Conservation (phyloP, 30 jellyfish, hydroid and myxozoan genomes). For the Hydractinia symbiolongicarpus region DNA sequence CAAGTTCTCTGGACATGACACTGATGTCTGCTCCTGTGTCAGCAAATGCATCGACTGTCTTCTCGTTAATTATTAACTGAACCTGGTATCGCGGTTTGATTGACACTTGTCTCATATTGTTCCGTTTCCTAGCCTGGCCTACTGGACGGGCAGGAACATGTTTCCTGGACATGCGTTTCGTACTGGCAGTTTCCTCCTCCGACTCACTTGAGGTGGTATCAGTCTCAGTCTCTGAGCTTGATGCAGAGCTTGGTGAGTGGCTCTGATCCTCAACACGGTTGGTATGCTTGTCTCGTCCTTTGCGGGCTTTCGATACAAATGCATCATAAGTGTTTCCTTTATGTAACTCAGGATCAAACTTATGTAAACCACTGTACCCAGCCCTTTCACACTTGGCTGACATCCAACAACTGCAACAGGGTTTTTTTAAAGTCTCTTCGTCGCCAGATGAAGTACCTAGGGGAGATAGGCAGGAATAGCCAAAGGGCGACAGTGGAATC, state of each 20-base stretch:
- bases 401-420: not conserved
- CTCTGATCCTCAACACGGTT: not conserved
- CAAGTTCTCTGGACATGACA: conserved; percentile 39
- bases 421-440: conserved; percentile 13
- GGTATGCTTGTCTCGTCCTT: not conserved
- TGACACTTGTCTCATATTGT: conserved; percentile 25
- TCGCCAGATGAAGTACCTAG: conserved; percentile 23
- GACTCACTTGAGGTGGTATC: too few species aligned
- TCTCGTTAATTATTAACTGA: conserved; percentile 21
- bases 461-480: not conserved
- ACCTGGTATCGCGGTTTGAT: conserved; percentile 35
- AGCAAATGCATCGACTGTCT: conserved; percentile 32
- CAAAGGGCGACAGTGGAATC: not conserved
- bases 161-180: not conserved
- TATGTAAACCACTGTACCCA: not conserved
- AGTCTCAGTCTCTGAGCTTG: too few species aligned
- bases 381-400: not conserved
- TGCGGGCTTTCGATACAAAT: conserved; percentile 3
- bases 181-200: too few species aligned
- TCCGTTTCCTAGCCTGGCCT: conserved; percentile 23
- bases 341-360: conserved; percentile 7
- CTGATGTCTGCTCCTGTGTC: conserved; percentile 64
- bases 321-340: conserved; percentile 16
- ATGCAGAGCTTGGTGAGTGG: too few species aligned
- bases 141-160: conserved; percentile 18